Evolutionary conservation across 2,113 vertebrate genomes (phyloP).

Genomic region (Saccopteryx leptura): DNA sequence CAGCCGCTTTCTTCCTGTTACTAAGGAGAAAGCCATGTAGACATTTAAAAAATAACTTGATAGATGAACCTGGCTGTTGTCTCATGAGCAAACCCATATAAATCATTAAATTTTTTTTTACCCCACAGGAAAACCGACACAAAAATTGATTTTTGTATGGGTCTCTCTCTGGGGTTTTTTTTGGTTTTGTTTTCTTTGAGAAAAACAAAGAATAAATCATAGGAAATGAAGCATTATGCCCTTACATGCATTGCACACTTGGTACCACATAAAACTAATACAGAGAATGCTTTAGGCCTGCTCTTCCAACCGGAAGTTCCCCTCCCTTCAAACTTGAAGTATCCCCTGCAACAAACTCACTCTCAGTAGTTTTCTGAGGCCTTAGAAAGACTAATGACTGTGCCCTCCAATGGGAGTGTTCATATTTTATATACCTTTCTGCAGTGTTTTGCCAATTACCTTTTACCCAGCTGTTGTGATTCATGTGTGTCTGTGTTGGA

Average conservation of each 20-base stretch:
- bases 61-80: not conserved
- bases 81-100: not conserved
- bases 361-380: not conserved
- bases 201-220: not conserved
- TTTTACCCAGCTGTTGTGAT: constrained; percentile 15
- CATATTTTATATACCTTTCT: constrained; percentile 56
- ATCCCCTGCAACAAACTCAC: not conserved
- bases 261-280: not conserved
- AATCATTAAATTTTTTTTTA: constrained; percentile 40
- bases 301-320: not conserved
- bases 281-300: not conserved
- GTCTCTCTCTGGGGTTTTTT: not conserved
- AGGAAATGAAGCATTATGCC: not conserved
- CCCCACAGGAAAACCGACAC: constrained; percentile 14
- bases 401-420: constrained; percentile 37
- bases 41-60: constrained; percentile 49
- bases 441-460: constrained; percentile 15
- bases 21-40: constrained; percentile 33
- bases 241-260: not conserved
- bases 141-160: constrained; percentile 23
- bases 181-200: not conserved
- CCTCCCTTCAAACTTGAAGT: not conserved
- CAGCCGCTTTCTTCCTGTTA: constrained; percentile 9
- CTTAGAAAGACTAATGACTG: constrained; percentile 21
- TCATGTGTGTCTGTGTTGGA: constrained; percentile 35